These are phyloP conservation scores for Candoia aspera DNA, from an alignment of 2,113 vertebrate genomes.

Conservation along the genomic window DNA sequence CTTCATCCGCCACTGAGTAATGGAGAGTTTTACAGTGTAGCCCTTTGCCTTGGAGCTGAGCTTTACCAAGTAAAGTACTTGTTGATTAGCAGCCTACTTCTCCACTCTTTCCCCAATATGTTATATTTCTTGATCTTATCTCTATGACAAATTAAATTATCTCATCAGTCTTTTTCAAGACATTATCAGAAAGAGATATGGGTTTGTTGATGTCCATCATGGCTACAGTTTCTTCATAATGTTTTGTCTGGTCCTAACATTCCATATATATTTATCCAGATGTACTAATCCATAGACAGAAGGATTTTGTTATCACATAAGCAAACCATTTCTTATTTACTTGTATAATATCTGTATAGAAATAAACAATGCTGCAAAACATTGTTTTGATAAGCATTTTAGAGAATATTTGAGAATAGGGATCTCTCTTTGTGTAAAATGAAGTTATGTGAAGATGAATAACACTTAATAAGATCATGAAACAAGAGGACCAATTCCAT, in stretches of 20 bases:
- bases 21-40: not conserved
- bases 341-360: not conserved
- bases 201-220: not conserved
- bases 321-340: not conserved
- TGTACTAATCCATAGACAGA: not conserved
- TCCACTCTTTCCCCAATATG: no score
- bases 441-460: not conserved
- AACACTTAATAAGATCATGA: not conserved
- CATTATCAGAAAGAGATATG: not conserved
- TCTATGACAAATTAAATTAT: not conserved
- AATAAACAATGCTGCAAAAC: not conserved
- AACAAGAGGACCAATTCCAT: not conserved
- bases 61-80: not conserved
- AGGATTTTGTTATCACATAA: not conserved
- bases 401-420: not conserved
- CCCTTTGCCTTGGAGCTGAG: not conserved
- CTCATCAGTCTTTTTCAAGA: not conserved
- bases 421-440: not conserved
- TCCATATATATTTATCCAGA: not conserved
- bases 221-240: not conserved
- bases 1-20: no score
- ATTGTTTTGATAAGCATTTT: not conserved
- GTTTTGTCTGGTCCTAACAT: no score
- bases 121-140: not conserved
- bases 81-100: not conserved